Conservation (phyloP, 1,140 invertebrate species). For the Pseudomyrmex sp. region DNA sequence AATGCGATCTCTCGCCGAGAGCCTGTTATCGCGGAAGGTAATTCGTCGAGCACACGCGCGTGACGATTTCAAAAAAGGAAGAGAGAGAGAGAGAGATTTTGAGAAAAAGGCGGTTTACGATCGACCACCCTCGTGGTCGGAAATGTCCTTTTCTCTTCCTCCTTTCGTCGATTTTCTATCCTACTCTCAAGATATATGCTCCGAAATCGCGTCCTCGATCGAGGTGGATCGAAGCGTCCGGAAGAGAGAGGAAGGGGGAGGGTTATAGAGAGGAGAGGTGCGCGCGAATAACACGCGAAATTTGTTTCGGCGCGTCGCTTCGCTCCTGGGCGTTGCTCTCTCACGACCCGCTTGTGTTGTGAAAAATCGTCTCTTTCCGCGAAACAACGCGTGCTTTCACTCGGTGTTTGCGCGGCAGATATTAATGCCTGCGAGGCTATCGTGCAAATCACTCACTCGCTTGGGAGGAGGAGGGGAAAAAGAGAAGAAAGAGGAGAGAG, state of each 20-base stretch:
- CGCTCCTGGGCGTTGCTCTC: slow-evolving; percentile 44
- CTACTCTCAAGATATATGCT: background rate
- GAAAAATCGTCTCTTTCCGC: background rate
- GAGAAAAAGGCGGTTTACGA: too few species aligned
- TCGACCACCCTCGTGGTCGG: background rate
- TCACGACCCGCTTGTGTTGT: background rate
- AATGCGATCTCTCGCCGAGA: background rate
- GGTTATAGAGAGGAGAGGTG: background rate
- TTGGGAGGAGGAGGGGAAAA: background rate
- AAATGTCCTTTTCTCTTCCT: slow-evolving; percentile 17
- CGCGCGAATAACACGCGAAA: slow-evolving; percentile 22
- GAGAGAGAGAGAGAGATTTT: too few species aligned
- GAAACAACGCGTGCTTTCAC: slow-evolving; percentile 28
- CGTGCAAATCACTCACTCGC: slow-evolving; percentile 35
- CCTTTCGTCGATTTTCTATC: slow-evolving; percentile 17
- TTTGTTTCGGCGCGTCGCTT: slow-evolving; percentile 19
- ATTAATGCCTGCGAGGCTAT: slow-evolving; percentile 37
- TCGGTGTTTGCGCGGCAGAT: slow-evolving; percentile 17
- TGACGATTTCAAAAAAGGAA: too few species aligned
- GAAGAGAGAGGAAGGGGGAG: background rate
- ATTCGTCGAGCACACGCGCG: too few species aligned
- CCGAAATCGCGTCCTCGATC: background rate
- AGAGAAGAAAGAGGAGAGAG: background rate
- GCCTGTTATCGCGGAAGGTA: background rate
- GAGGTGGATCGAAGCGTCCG: background rate